Evolutionary conservation across 2,888 invertebrate species (phyloP), one percentile per base, ranked within the genome.

Genomic region (Noctua pronuba): DNA sequence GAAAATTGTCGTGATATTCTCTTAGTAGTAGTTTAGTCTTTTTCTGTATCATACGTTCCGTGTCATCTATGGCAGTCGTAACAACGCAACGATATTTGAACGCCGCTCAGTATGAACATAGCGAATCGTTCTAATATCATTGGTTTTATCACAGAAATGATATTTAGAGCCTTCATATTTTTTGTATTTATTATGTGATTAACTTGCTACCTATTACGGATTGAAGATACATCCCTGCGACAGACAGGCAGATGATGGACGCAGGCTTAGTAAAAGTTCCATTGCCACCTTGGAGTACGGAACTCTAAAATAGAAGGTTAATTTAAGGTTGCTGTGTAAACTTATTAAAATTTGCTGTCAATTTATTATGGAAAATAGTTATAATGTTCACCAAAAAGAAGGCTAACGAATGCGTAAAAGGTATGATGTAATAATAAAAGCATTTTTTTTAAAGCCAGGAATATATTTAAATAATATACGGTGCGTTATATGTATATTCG

Each of bases 301-400:
- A 73, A 70, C n/a, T 11, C 72, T 41, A 16, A 73, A 41, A 41
- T 21, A 16, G 18, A 44, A 72, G 24, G 18, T 31, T 24, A 67
- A 28, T 28, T 46, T 49, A 35, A 31, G 16, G 8, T 68, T 24
- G 38, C 21, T 24, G 49, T 8, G 49, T 52, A 24, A 52, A 52
- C 1, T 8, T 49, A 24, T 7, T 21, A 46, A 16, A 52, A 24
- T 21, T 21, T 24, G 8, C 60, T 18, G 18, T 46, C 6, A 70
- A 60, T 67, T 52, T 24, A 41, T 28, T 31, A 52, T 31, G 16
- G 18, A 52, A 55, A 62, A 38, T 60, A 75, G 24, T 60, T 62
- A 21, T 24, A 13, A 13, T 52, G 18, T 31, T 49, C 31, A 24
- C n/a, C 16, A 2, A 52, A 52, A 35, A 49, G 1, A 41, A 13